Conservation (phyloP, 2,113 vertebrate genomes). For the Eolophus roseicapilla region DNA sequence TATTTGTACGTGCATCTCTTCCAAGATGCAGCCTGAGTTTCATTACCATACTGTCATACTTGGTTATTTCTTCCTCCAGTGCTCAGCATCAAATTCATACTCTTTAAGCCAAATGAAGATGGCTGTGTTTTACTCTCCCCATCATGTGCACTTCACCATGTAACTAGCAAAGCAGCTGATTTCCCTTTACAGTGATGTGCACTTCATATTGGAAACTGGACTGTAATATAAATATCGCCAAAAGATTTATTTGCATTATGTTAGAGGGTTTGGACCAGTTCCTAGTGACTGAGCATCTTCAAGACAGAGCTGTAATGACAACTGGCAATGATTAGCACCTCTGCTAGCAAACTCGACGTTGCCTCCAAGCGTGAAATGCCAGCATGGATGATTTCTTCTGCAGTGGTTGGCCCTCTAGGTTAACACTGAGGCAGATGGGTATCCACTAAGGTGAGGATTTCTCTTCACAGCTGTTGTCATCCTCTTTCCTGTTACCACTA, state of each 20-base stretch:
- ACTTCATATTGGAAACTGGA: constrained; percentile 9
- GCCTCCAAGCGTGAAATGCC: neutral
- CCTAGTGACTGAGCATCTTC: constrained; percentile 32
- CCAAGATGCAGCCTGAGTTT: neutral
- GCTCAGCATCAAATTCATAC: neutral
- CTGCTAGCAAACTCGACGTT: neutral
- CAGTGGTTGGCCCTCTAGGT: neutral
- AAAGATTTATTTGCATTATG: neutral
- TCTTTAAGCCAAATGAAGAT: neutral
- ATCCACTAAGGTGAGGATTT: neutral
- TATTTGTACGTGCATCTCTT: neutral
- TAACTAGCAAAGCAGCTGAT: neutral
- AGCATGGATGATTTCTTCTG: neutral
- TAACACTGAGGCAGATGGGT: neutral
- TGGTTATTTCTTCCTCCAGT: neutral
- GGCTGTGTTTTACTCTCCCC: neutral
- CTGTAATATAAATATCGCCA: neutral
- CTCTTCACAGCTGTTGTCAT: neutral
- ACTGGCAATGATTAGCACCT: constrained; percentile 62
- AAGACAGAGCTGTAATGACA: constrained; percentile 49
- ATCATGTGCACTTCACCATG: neutral
- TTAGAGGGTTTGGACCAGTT: constrained; percentile 37
- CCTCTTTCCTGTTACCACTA: neutral
- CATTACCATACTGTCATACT: neutral
- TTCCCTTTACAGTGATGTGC: neutral